Base-by-base conservation (phyloP, 2,888 invertebrate genomes). In the Netelia virgata region DNA sequence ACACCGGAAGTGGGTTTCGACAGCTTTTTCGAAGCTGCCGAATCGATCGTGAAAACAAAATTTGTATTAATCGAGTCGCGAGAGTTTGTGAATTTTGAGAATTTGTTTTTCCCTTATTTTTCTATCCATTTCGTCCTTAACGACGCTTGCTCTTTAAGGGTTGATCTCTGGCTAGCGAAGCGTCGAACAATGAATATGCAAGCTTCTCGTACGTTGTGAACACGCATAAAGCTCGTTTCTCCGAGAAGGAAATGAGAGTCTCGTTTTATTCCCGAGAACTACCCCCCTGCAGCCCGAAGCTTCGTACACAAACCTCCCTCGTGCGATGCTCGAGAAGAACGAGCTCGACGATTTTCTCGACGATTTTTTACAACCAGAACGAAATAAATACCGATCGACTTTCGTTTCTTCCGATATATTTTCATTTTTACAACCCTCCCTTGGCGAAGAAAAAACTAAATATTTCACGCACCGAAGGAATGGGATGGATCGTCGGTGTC, bases 231-330 rank as follows among this genome's bases (percentile, higher is more conserved):
- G 73, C 55, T 74, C 73, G 50, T 28, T 28, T 28, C 9, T 47
- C 59, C 74, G 57, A 74, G 68, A 74, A 68, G 80, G 73, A 80
- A 80, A 80, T 80, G 80, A 80, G 80, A 80, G 73, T 80, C 68
- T 28, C 74, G 57, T 72, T 57, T 36, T 73, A 47, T 53, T 74
- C 18, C 5, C 28, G 28, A 28, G 55, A 69, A 53, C 69, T 69
- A 36, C 47, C 14, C 66, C 9, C 41, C 5, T 28, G 43, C 55
- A 28, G 28, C 28, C 11, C 41, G 20, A 20, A 57, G 20, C 6
- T 72, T 20, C 14, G 18, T 57, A 36, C 53, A 41, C 53, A 36
- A 78, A 57, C 28, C 28, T 28, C 6, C 28, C 28, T 28, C 23
- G 36, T 53, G 1, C 14, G 14, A 28, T 28, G n/a, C 41, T 47